Base-by-base conservation (phyloP, 2,888 invertebrate species). In the Myathropa florea region DNA sequence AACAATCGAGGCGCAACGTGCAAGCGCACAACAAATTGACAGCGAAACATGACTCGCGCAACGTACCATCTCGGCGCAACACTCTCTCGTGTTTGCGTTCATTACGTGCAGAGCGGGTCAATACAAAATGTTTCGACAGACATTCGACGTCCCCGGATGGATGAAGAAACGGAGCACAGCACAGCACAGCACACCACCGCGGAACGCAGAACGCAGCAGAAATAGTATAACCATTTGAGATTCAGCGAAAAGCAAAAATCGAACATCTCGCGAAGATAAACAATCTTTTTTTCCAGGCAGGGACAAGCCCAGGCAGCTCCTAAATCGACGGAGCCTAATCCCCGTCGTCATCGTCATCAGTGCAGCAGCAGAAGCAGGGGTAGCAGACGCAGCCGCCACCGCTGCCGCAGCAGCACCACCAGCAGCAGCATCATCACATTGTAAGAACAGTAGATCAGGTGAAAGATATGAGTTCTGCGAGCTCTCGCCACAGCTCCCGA, bases 1-100 rank as follows among this genome's bases (percentile, higher is more conserved):
- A 33, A 33, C 33, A 33, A 12, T 46, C 46, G 46, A 46, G 6
- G 46, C 46, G 18, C 46, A 46, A 86, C 86, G 86, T 79, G 86
- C 86, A 86, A 86, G 86, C 83, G 78, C 83, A 86, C 78, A 86
- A 86, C 86, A 86, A 86, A 86, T 83, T 86, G 86, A 86, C 86
- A 86, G 78, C 83, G 83, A 75, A 83, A 86, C 86, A 86, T 86
- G 86, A 83, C 79, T 83, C 83, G 79, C 78, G 82, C 83, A 79
- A 71, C 83, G 65, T 83, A 86, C 83, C 83, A 78, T 78, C 82
- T 70, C 75, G 36, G 61, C 83, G 79, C 86, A 79, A 75, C 30
- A 67, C 83, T 79, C 86, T 83, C 83, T 75, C 86, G 75, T 86
- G 86, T 86, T 83, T 77, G 65, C 86, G 86, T 86, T 86, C 86